These are phyloP conservation scores for Heterohyrax brucei DNA, from an alignment of 2,797 vertebrate species.

Conservation along the genomic window DNA sequence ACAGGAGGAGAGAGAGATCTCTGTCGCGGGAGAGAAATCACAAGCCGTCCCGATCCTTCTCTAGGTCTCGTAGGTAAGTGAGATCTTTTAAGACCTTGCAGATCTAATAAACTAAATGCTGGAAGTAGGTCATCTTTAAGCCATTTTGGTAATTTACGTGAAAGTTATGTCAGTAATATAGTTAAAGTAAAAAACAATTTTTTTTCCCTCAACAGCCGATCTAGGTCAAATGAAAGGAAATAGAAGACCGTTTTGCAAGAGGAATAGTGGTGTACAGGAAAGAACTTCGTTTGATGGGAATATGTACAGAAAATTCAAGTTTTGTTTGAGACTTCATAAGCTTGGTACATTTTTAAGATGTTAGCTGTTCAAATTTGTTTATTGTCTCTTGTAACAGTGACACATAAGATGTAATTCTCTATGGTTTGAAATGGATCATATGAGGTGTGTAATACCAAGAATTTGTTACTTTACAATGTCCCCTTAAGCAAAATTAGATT, in stretches of 20 bases:
- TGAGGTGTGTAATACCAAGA: slow-evolving; percentile 88
- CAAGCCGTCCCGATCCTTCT: slow-evolving; percentile 97
- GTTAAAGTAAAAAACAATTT: not conserved
- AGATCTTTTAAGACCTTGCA: not conserved
- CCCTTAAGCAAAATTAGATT: slow-evolving; percentile 85
- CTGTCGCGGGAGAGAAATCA: slow-evolving; percentile 97
- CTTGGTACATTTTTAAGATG: slow-evolving; percentile 93
- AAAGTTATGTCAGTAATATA: not conserved
- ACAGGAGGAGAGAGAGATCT: slow-evolving; percentile 96
- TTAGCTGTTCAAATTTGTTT: slow-evolving; percentile 91
- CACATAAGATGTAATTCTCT: slow-evolving; percentile 91
- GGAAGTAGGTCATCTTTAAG: not conserved
- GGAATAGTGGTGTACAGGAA: slow-evolving; percentile 92
- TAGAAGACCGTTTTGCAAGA: slow-evolving; percentile 90
- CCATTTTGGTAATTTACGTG: not conserved
- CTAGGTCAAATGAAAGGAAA: slow-evolving; percentile 96
- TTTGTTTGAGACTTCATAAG: slow-evolving; percentile 93
- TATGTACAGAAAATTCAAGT: slow-evolving; percentile 93
- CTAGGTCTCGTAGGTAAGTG: slow-evolving; percentile 96
- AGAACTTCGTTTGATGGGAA: slow-evolving; percentile 89
- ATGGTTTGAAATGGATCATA: slow-evolving; percentile 90
- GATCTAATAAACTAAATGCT: not conserved
- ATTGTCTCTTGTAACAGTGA: slow-evolving; percentile 92
- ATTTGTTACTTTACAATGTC: slow-evolving; percentile 89
- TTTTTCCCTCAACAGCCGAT: slow-evolving; percentile 92